Evolutionary conservation across 2,797 vertebrate genomes (phyloP).

Genomic region (Mareca penelope): DNA sequence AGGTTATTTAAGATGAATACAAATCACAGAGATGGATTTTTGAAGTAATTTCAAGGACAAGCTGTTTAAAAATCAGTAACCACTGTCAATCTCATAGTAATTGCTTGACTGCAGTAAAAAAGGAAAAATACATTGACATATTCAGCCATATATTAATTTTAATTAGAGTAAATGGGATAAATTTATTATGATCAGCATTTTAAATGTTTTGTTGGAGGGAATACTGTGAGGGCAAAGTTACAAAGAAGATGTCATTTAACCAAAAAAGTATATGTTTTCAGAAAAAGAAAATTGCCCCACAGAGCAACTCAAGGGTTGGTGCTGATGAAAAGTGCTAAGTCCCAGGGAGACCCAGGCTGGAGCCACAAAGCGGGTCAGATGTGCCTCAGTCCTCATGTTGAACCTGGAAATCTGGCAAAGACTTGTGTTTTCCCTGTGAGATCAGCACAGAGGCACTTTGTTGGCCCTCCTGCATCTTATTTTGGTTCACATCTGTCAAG

Average conservation of each 20-base stretch:
- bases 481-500: background rate
- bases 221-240: background rate
- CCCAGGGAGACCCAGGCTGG: background rate
- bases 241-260: background rate
- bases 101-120: background rate
- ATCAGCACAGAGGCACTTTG: background rate
- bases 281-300: background rate
- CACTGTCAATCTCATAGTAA: background rate
- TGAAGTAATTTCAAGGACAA: background rate
- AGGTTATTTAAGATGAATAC: background rate
- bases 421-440: background rate
- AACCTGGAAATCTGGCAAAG: background rate
- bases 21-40: background rate
- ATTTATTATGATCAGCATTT: background rate
- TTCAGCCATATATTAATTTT: background rate
- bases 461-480: background rate
- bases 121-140: background rate
- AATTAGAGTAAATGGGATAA: background rate
- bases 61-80: background rate
- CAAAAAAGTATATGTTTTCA: background rate
- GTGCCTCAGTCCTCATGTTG: background rate
- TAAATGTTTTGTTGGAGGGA: background rate
- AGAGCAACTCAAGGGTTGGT: fast-evolving
- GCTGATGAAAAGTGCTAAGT: background rate
- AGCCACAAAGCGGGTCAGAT: background rate